A percentile compares a stretch with the other conserved stretches of the same genome.
These are phyloP conservation scores for Helicoverpa zea DNA, from an alignment of 1,140 invertebrate genomes.

Conservation along the genomic window DNA sequence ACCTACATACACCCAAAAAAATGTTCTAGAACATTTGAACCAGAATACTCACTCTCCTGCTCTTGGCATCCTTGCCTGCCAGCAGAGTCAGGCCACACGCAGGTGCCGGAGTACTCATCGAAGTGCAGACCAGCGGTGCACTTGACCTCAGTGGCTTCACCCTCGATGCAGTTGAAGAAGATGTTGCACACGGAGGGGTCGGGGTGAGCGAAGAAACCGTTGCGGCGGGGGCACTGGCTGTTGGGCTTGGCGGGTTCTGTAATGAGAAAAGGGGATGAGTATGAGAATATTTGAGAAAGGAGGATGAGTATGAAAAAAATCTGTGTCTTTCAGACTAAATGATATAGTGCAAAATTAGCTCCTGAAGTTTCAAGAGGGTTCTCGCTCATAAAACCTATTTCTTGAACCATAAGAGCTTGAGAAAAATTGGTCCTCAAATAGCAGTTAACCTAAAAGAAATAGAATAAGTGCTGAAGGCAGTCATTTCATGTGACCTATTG, in stretches of 20 bases:
- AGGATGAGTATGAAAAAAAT: not conserved
- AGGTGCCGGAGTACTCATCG: slow-evolving; percentile 94
- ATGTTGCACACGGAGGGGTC: slow-evolving; percentile 93
- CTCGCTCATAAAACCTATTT: too few relatives aligned
- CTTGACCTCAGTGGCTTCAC: slow-evolving; percentile 92
- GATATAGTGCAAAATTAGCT: too few relatives aligned
- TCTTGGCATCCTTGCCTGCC: slow-evolving; percentile 91
- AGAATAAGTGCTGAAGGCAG: not conserved
- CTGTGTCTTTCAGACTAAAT: too few relatives aligned
- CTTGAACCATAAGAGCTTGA: too few relatives aligned
- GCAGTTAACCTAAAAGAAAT: too few relatives aligned
- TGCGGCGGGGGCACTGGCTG: slow-evolving; percentile 92
- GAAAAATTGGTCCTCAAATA: too few relatives aligned
- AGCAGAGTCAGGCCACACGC: slow-evolving; percentile 95
- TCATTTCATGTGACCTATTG: slow-evolving; percentile 36
- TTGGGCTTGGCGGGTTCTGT: slow-evolving; percentile 92
- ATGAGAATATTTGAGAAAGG: not conserved
- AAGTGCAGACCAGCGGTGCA: slow-evolving; percentile 96
- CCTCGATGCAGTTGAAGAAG: slow-evolving; percentile 96
- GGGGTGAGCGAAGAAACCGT: slow-evolving; percentile 96
- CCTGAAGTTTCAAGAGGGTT: too few relatives aligned
- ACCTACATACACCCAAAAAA: too few relatives aligned
- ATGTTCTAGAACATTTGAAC: not conserved
- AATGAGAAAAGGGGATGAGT: slow-evolving; percentile 41
- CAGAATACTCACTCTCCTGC: slow-evolving; percentile 81